phyloP scores from a whole-genome alignment of 2,888 invertebrate species.

The Sarcophaga caerulescens region DNA sequence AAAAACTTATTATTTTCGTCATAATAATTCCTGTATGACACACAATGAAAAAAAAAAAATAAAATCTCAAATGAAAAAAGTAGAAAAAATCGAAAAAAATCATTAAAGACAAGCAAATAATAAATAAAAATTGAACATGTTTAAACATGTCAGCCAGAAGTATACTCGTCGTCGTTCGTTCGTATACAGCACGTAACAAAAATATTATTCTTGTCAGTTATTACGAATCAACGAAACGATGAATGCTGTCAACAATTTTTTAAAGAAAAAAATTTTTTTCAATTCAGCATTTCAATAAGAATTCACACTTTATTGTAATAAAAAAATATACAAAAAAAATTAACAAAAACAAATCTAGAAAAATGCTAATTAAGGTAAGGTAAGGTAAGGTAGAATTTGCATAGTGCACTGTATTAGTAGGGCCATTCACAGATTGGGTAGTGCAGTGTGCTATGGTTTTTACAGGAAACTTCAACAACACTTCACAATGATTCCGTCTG shows the following conservation, averaged over 20 bases:
- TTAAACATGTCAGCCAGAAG: slow-evolving; percentile 5
- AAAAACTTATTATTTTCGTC: slow-evolving; percentile 30
- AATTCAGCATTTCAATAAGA: background rate
- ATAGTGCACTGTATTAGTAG: no score
- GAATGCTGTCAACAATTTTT: background rate
- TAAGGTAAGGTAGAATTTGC: no score
- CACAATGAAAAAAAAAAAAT: background rate
- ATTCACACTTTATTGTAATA: no score
- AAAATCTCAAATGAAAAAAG: background rate
- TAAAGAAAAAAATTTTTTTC: background rate
- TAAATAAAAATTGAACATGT: background rate
- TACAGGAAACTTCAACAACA: no score
- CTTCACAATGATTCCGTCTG: no score
- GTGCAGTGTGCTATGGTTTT: no score
- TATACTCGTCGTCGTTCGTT: background rate
- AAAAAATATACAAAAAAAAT: no score
- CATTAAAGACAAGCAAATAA: background rate
- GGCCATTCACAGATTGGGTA: no score
- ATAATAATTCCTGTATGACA: slow-evolving; percentile 12
- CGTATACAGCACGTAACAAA: background rate
- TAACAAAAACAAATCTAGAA: no score
- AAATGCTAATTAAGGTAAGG: no score
- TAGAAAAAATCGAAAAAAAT: background rate
- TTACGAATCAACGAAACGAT: background rate
- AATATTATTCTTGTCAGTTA: background rate